Evolutionary conservation across 2,888 invertebrate species (phyloP).

Genomic region (Caenorhabditis auriculariae): DNA sequence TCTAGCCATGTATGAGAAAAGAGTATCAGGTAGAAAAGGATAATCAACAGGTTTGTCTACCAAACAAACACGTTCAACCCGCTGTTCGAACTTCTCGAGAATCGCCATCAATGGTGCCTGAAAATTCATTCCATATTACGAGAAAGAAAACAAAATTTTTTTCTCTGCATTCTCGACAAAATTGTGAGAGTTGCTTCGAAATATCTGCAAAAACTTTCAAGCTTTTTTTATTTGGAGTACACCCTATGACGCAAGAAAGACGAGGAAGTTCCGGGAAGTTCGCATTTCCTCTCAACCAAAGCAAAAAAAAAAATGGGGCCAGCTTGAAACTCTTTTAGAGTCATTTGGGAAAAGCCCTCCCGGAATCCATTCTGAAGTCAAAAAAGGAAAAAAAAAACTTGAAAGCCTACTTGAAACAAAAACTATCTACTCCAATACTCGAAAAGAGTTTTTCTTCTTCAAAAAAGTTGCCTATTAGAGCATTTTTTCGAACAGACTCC

Average conservation of each 20-base stretch:
- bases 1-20: conserved; percentile 61
- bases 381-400: no score
- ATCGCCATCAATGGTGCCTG: conserved; percentile 54
- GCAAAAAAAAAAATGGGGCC: neutral
- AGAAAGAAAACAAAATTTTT: conserved; percentile 2
- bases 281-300: no score
- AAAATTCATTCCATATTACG: conserved; percentile 8
- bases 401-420: no score
- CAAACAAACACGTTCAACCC: conserved; percentile 62
- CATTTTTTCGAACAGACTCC: neutral
- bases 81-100: conserved; percentile 51
- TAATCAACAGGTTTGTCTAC: conserved; percentile 64
- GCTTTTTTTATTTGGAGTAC: neutral
- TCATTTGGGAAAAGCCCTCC: neutral
- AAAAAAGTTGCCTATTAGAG: no score
- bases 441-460: no score
- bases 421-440: no score
- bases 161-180: neutral
- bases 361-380: neutral
- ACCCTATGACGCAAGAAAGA: no score
- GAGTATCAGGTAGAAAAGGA: conserved; percentile 61
- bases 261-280: no score
- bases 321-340: neutral
- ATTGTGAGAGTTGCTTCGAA: no score
- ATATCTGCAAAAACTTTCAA: neutral